Percentiles rank a stretch among this genome's conserved stretches.
Evolutionary conservation across 2,797 vertebrate species (phyloP).

Genomic region (Cirrhinus mrigala): DNA sequence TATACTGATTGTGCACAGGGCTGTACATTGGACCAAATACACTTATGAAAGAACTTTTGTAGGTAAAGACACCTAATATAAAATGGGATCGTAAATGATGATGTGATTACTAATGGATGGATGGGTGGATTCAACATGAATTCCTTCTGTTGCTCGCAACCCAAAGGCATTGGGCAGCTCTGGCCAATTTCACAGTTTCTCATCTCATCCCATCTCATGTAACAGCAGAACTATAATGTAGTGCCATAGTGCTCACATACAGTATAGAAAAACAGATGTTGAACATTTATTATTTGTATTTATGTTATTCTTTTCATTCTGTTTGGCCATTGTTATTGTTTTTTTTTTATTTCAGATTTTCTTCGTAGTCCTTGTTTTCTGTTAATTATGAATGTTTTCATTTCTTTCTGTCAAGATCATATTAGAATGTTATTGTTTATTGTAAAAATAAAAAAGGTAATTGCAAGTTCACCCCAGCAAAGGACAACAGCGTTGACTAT

Average conservation of each 20-base stretch:
- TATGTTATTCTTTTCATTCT: neutral
- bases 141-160: neutral
- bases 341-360: neutral
- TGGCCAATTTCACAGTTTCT: neutral
- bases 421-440: neutral
- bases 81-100: neutral
- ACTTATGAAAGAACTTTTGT: neutral
- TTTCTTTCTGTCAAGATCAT: constrained; percentile 1
- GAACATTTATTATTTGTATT: neutral
- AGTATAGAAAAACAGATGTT: neutral
- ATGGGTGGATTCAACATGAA: neutral
- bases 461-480: constrained; percentile 7
- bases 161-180: neutral
- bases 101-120: neutral
- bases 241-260: neutral
- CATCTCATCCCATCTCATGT: neutral
- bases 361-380: neutral
- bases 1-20: neutral
- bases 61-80: neutral
- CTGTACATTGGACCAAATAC: neutral
- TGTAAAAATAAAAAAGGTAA: neutral
- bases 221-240: neutral
- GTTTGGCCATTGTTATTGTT: neutral
- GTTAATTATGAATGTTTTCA: neutral
- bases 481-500: constrained; percentile 74